phyloP scores from a whole-genome alignment of 1,140 invertebrate species.

The Scaptomyza graminum region DNA sequence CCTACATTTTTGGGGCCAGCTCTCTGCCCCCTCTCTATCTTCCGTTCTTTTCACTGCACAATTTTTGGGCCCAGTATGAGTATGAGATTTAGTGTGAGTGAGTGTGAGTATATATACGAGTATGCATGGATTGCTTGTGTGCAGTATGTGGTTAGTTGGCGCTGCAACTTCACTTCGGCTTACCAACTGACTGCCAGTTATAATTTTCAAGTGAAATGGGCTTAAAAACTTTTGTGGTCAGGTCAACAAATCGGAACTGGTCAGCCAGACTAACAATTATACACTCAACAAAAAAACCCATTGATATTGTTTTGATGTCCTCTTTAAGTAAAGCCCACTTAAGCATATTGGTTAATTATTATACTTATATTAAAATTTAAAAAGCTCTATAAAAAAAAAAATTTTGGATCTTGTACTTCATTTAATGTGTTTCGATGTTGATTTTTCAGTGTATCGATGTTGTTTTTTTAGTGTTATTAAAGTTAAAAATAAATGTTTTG shows the following conservation, averaged over 20 bases:
- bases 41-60: slow-evolving; percentile 3
- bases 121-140: slow-evolving; percentile 20
- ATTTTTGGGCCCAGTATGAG: slow-evolving; percentile 47
- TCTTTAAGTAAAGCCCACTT: no score
- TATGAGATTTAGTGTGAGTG: slow-evolving; percentile 12
- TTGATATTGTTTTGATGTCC: no score
- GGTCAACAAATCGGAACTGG: slow-evolving; percentile 68
- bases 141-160: slow-evolving; percentile 24
- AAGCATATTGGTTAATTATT: no score
- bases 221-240: slow-evolving; percentile 72
- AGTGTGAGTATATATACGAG: not conserved
- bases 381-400: no score
- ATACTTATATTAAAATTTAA: no score
- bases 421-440: no score
- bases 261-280: slow-evolving; percentile 1
- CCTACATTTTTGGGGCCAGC: slow-evolving; percentile 67
- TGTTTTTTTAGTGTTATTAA: no score
- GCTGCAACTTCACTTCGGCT: slow-evolving; percentile 43
- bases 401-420: no score
- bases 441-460: no score
- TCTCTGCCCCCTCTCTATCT: not conserved
- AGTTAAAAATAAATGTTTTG: no score
- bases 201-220: slow-evolving; percentile 75
- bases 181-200: slow-evolving; percentile 49
- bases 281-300: no score